These are phyloP conservation scores for Lamellibrachia luymesi DNA, from an alignment of 1,140 invertebrate genomes.

Conservation along the genomic window DNA sequence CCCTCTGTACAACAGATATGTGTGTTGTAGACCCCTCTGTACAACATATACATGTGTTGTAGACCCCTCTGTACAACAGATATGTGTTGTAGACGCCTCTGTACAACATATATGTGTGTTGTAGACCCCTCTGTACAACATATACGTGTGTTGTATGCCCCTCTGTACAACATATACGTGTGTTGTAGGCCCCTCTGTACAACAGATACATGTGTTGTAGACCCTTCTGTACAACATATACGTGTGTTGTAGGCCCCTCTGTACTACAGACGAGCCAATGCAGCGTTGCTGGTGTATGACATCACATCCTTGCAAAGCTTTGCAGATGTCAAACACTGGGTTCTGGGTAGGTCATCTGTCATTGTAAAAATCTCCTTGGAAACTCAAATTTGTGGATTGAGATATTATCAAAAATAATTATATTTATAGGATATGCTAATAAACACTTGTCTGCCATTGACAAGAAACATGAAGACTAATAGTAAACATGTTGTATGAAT, in stretches of 20 bases:
- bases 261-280: slow-evolving; percentile 22
- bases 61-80: too few relatives aligned
- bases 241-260: slow-evolving; percentile 10
- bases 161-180: not conserved
- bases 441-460: too few relatives aligned
- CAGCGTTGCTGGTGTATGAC: slow-evolving; percentile 24
- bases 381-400: too few relatives aligned
- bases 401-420: too few relatives aligned
- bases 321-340: slow-evolving; percentile 15
- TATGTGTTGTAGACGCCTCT: too few relatives aligned
- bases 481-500: too few relatives aligned
- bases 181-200: not conserved
- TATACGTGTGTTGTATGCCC: not conserved
- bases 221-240: not conserved
- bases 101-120: not conserved
- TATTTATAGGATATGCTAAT: too few relatives aligned
- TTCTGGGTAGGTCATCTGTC: not conserved
- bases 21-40: not conserved
- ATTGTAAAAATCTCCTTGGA: too few relatives aligned
- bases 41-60: not conserved
- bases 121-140: not conserved
- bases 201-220: not conserved
- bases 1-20: not conserved
- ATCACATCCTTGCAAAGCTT: slow-evolving; percentile 17
- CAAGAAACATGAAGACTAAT: too few relatives aligned